Base-by-base conservation (phyloP, 1,140 invertebrate genomes). In the Melanaphis sacchari region DNA sequence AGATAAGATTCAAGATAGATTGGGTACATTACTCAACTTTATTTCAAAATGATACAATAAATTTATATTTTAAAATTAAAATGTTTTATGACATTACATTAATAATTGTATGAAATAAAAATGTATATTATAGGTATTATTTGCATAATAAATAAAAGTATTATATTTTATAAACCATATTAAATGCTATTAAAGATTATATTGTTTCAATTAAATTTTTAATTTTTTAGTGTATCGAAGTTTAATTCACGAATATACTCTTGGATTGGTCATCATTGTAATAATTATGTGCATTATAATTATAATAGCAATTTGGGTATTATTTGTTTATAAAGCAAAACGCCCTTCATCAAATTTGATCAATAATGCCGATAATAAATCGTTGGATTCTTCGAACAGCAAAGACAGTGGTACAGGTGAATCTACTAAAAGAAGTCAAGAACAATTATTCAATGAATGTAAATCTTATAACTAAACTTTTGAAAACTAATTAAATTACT, bases 251-350 rank as follows among this genome's bases (percentile, higher is more conserved):
- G 46, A 76, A 26, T 52, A 90, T 76, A 41, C 87, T 95, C 5
- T 97, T 82, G 98, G 98, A 82, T 97, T 99, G 93, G 97, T 99
- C 94, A 97, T 98, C 94, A 98, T 99, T 93, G 97, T 98, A 6
- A 97, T 98, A 0, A 98, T 98, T 43, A 98, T 98, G 95, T 98
- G 98, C 95, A 97, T 98, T 54, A 97, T 99, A 36, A 96, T 97
- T 9, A 99, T 98, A 8, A 99, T 98, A 1, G 96, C 98, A 24
- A 96, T 99, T 46, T 99, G 98, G 98, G 98, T 98, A 24, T 97
- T 98, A 15, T 97, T 99, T 93, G 98, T 99, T 94, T 98, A 99
- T 95, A 97, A 98, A 94, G 98, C 98, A 95, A 96, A 96, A 31
- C 95, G 96, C 93, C 94, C 95, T 66, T 94, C 95, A 54, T 95